These are phyloP conservation scores for Acomys russatus DNA, from an alignment of 2,797 vertebrate species.

Conservation along the genomic window DNA sequence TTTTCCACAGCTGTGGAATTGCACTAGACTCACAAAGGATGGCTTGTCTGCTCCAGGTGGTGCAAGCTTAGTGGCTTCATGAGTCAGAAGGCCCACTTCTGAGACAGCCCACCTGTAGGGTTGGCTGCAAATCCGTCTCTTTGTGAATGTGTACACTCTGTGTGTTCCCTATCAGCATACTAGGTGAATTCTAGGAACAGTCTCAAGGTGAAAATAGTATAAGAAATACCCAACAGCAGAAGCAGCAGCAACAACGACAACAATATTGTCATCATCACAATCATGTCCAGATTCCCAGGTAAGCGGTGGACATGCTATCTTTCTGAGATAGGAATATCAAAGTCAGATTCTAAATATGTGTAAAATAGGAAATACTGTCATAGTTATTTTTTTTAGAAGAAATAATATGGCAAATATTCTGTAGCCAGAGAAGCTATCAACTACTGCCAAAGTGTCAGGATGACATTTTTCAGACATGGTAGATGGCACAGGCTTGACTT, in stretches of 20 bases:
- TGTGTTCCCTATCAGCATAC: not conserved
- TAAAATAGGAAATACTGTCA: not conserved
- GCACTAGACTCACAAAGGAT: not conserved
- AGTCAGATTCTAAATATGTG: not conserved
- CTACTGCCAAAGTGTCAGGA: not conserved
- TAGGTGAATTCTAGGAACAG: not conserved
- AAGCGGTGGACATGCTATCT: not conserved
- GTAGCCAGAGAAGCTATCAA: not conserved
- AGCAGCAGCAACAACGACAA: too few relatives aligned
- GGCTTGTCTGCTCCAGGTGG: too few relatives aligned
- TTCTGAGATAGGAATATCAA: not conserved
- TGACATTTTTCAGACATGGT: slow-evolving; percentile 7
- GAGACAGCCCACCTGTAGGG: not conserved
- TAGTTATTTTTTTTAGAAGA: not conserved
- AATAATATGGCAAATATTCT: not conserved
- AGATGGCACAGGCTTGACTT: not conserved
- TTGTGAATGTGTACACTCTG: not conserved
- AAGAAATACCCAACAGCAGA: not conserved
- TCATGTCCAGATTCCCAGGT: not conserved
- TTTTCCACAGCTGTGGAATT: not conserved
- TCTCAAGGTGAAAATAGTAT: not conserved
- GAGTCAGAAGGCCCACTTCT: not conserved
- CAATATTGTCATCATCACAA: not conserved
- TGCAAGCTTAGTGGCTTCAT: not conserved
- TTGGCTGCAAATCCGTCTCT: not conserved